A percentile compares a stretch with the other conserved stretches of the same genome.
phyloP scores from a whole-genome alignment of 2,797 vertebrate species.

The Silurus lanzhouensis region DNA sequence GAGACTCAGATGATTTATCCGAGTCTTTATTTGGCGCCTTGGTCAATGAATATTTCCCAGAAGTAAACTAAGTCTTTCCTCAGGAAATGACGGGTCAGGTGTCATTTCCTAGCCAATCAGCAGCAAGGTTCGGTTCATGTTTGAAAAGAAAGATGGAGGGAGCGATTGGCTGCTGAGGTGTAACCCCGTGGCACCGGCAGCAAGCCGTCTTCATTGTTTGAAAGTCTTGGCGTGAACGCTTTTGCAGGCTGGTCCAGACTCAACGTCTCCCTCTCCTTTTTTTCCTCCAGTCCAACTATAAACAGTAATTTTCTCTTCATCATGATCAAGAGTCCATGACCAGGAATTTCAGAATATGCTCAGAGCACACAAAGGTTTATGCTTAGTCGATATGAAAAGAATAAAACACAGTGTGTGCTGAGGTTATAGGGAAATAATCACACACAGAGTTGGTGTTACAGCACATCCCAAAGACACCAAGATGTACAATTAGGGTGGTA shows the following conservation, averaged over 20 bases:
- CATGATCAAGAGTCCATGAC: neutral
- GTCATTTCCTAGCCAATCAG: conserved; percentile 62
- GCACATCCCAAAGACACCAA: neutral
- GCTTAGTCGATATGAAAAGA: neutral
- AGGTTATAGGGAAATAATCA: neutral
- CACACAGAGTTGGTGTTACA: neutral
- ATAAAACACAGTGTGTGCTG: neutral
- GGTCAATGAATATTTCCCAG: conserved; percentile 61
- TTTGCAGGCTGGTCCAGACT: conserved; percentile 26
- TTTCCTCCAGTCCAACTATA: conserved; percentile 25
- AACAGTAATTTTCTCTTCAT: conserved; percentile 14
- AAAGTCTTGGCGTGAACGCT: conserved; percentile 45
- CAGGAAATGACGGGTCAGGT: conserved; percentile 60
- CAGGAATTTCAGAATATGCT: neutral
- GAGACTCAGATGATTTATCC: conserved; percentile 23
- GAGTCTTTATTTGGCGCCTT: conserved; percentile 34
- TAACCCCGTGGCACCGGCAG: conserved; percentile 39
- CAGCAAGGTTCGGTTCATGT: conserved; percentile 20
- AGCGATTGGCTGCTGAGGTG: conserved; percentile 55
- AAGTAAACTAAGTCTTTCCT: conserved; percentile 61
- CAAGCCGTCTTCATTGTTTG: conserved; percentile 16
- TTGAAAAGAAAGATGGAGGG: conserved; percentile 54
- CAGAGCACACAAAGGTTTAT: neutral
- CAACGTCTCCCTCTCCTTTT: conserved; percentile 42
- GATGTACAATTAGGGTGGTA: neutral